A percentile compares a stretch with the other conserved stretches of the same genome.
Conservation (phyloP, 2,113 vertebrate species). For the Semnornis frantzii region DNA sequence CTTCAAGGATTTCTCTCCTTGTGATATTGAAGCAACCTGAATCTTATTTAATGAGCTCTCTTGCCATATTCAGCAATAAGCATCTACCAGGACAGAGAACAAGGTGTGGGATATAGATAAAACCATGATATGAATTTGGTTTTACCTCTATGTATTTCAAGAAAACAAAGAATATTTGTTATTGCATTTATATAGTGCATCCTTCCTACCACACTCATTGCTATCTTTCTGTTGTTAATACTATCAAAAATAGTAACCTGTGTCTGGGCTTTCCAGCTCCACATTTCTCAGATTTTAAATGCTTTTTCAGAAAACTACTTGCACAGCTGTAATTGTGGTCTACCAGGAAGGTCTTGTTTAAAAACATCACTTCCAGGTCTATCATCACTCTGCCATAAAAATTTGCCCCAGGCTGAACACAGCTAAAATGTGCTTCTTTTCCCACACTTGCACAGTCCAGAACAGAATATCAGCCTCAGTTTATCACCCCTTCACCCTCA, state of each 20-base stretch:
- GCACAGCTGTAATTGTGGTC: background rate
- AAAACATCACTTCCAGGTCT: background rate
- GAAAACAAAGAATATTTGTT: slow-evolving; percentile 18
- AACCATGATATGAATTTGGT: background rate
- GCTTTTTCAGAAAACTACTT: background rate
- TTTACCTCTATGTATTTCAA: background rate
- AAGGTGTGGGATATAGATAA: background rate
- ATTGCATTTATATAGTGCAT: background rate
- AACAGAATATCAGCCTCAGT: background rate
- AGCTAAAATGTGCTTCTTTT: background rate
- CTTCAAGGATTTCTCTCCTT: background rate
- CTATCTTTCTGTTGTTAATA: background rate
- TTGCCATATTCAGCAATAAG: background rate
- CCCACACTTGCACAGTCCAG: background rate
- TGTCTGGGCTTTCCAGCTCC: background rate
- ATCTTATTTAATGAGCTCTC: background rate
- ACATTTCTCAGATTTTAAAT: background rate
- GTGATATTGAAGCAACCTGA: background rate
- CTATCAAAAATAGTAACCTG: background rate
- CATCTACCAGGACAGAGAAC: background rate
- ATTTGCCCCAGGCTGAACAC: background rate
- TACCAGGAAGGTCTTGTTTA: background rate
- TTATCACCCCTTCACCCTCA: background rate
- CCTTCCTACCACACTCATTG: background rate
- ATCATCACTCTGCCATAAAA: slow-evolving; percentile 15